These are phyloP conservation scores for Tetragonisca angustula DNA, from an alignment of 2,888 invertebrate genomes.

Conservation along the genomic window DNA sequence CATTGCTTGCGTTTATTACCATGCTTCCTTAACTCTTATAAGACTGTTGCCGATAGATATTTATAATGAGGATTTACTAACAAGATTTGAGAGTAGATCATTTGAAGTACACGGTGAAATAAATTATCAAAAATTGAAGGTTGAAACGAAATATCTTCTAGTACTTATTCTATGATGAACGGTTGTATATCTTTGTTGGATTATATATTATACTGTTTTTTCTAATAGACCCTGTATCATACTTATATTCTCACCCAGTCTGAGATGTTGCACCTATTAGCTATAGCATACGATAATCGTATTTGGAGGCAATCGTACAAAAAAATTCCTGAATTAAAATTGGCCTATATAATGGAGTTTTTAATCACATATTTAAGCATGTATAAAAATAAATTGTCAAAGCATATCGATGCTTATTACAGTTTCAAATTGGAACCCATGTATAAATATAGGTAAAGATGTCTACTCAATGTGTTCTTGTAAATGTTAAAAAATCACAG, in stretches of 20 bases:
- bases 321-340: conserved; percentile 65
- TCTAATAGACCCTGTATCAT: conserved; percentile 77
- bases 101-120: conserved; percentile 73
- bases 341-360: conserved; percentile 65
- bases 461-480: conserved; percentile 11
- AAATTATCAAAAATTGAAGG: conserved; percentile 75
- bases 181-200: background rate
- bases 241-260: conserved; percentile 80
- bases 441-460: conserved; percentile 44
- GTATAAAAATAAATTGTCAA: conserved; percentile 65
- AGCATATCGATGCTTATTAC: conserved; percentile 70
- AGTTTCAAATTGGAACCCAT: conserved; percentile 66
- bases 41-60: conserved; percentile 67
- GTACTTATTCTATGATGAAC: background rate
- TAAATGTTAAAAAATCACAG: background rate
- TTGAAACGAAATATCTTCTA: conserved; percentile 47
- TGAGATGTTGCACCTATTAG: conserved; percentile 77
- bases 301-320: conserved; percentile 49
- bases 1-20: conserved; percentile 70
- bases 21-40: conserved; percentile 67
- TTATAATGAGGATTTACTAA: conserved; percentile 59
- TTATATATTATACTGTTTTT: conserved; percentile 24
- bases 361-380: conserved; percentile 63
- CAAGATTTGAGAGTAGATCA: conserved; percentile 66
- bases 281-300: conserved; percentile 70